Conservation (phyloP, 2,113 vertebrate species). For the Lutjanus erythropterus region DNA sequence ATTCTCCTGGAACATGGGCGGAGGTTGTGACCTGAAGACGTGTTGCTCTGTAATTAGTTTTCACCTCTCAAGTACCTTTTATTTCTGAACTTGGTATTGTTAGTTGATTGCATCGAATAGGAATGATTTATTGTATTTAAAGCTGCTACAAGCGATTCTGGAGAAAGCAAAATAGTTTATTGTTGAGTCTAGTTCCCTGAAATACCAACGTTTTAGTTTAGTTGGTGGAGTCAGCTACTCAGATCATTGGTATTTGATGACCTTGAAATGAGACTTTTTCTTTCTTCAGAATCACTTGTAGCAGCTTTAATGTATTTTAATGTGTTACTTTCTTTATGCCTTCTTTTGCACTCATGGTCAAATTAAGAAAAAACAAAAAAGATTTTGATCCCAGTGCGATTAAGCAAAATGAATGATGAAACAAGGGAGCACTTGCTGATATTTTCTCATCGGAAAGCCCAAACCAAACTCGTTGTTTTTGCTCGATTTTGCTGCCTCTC, state of each 20-base stretch:
- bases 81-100: not conserved
- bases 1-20: not conserved
- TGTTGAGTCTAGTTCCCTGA: no score
- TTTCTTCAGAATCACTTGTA: no score
- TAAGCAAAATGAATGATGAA: not conserved
- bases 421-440: not conserved
- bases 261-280: no score
- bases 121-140: no score
- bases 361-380: not conserved
- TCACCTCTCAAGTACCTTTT: not conserved
- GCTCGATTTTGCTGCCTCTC: constrained; percentile 2
- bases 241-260: no score
- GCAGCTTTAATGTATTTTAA: not conserved
- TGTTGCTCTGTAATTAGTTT: not conserved
- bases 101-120: no score
- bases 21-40: not conserved
- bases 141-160: no score
- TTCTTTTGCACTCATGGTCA: not conserved
- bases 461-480: not conserved
- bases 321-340: not conserved
- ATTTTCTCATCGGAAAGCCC: not conserved
- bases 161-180: no score
- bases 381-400: not conserved
- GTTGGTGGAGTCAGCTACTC: no score
- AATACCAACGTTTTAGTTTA: no score